Evolutionary conservation across 2,888 invertebrate species (phyloP), one percentile per base, ranked within the genome.

Genomic region (Tyria jacobaeae): DNA sequence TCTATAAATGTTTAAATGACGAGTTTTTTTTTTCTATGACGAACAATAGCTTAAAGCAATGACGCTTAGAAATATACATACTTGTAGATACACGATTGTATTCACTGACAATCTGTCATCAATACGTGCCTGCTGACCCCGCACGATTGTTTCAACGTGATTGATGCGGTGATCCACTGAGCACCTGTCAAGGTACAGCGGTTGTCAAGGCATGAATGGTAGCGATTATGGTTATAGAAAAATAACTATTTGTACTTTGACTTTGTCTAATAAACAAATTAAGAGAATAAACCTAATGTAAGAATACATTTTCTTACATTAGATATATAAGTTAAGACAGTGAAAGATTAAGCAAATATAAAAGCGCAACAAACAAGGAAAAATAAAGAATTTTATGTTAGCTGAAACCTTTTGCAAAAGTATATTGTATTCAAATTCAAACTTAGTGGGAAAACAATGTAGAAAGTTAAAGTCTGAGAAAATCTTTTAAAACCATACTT

Each of bases 91-190:
- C n/a, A n/a, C n/a, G n/a, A 75, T 63, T 70, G 73, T 68, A 71
- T 70, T 78, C 73, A 83, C 84, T 80, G 86, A 84, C 86, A 79
- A 85, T 84, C 86, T 86, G 86, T 87, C 86, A 85, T 84, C 85
- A 79, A 76, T 80, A 76, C 78, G 73, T 74, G 79, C 80, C 82
- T 74, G 70, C 70, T 82, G 83, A 82, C 82, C 83, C 64, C 68
- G 66, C 82, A 73, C 81, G 85, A 86, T 84, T 85, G 86, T 85
- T 85, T 84, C 78, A 73, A 60, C 60, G 71, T 86, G 88, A 86
- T 86, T 84, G 86, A 86, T 86, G 83, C 71, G 71, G 71, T 70
- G 81, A 78, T 77, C 79, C 79, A 78, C 79, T 82, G 80, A 71
- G 80, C 84, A 84, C 80, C 83, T 85, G 84, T 84, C 85, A 80